These are phyloP conservation scores for Anodontia alba DNA, from an alignment of 2,888 invertebrate species.

Conservation along the genomic window DNA sequence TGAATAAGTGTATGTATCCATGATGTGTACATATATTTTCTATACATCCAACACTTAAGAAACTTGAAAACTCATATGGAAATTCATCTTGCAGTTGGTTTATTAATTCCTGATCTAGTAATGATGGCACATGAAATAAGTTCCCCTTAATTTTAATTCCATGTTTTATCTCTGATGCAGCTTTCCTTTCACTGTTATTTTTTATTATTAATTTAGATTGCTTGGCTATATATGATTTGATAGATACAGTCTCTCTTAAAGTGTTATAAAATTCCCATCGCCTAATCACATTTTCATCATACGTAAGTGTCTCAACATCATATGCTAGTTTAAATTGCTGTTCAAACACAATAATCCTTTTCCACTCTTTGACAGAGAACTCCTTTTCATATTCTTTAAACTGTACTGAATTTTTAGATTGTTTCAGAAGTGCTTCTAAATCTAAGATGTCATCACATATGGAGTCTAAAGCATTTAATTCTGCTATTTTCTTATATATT, in stretches of 20 bases:
- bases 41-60: background rate
- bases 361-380: background rate
- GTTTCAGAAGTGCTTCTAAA: no score
- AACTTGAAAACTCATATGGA: background rate
- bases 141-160: background rate
- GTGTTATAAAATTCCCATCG: background rate
- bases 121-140: background rate
- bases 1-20: background rate
- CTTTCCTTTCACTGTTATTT: background rate
- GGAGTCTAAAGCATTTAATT: no score
- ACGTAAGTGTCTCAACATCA: background rate
- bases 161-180: background rate
- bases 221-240: background rate
- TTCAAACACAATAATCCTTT: background rate
- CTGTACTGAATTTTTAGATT: background rate
- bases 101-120: background rate
- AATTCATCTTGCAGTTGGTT: background rate
- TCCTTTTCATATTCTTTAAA: background rate
- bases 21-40: background rate
- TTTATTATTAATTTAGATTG: background rate
- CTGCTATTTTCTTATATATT: no score
- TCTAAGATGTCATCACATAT: no score
- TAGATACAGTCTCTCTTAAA: background rate
- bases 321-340: background rate
- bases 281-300: background rate